phyloP scores from a whole-genome alignment of 2,797 vertebrate genomes.

The Phrynocephalus guinanensis region DNA sequence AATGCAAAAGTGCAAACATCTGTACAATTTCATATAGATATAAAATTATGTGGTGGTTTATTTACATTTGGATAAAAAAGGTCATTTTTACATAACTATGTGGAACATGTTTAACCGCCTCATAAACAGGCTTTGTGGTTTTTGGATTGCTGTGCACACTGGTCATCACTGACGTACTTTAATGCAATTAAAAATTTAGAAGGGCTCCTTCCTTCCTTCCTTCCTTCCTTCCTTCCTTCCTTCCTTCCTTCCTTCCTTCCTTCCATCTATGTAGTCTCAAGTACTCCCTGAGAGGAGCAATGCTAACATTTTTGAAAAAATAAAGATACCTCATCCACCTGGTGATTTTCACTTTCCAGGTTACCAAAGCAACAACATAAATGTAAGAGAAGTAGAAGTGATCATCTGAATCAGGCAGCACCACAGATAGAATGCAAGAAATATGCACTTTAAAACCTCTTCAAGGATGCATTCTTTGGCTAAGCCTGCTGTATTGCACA shows the following conservation, averaged over 20 bases:
- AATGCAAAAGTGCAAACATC: background rate
- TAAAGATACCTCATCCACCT: constrained; percentile 12
- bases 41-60: background rate
- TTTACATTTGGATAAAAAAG: background rate
- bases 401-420: background rate
- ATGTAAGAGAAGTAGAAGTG: background rate
- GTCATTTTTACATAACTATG: background rate
- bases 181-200: background rate
- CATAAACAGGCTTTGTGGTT: background rate
- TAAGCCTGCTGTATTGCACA: background rate
- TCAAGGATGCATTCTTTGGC: background rate
- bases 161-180: background rate
- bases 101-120: background rate
- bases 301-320: background rate
- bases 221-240: too few species aligned
- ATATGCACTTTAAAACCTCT: background rate
- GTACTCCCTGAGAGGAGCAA: too few species aligned
- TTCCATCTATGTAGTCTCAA: too few species aligned
- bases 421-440: background rate
- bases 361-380: constrained; percentile 29
- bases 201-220: background rate
- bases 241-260: too few species aligned
- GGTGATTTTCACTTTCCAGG: background rate
- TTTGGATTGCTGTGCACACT: background rate
- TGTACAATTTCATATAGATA: background rate